Evolutionary conservation across 2,888 invertebrate species (phyloP), one percentile per base, ranked within the genome.

Genomic region (Perizoma affinitatum): DNA sequence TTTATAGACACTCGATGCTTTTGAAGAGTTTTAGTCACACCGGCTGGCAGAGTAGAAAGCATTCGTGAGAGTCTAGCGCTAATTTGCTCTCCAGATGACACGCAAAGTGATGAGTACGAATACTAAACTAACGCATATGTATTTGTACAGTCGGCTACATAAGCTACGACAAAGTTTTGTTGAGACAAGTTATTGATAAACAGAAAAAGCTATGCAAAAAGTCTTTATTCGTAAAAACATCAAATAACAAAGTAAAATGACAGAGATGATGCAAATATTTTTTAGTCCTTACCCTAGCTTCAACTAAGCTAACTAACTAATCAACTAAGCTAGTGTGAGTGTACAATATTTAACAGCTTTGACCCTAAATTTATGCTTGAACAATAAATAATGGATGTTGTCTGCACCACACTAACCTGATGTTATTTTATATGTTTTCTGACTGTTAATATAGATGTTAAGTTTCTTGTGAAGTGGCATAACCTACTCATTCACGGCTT

Each of bases 81-180:
- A 69, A 68, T 66, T 66, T 56, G 60, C 54, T 68, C 64, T 61
- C 42, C 42, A 56, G 51, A 36, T 65, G 63, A 66, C 67, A 64
- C 61, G 66, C 59, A 47, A 68, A 64, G 61, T 60, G 59, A 35
- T 58, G 53, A 55, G 61, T 62, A 51, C 45, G 42, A 22, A 22
- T 22, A 22, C 22, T 22, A 22, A 2, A 22, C 22, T 22, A 22
- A 22, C 22, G 42, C 41, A 36, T n/a, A n/a, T 36, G 36, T 34
- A n/a, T 33, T 22, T 22, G 40, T 38, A 53, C 36, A 22, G 40
- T 7, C 9, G 38, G 33, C 22, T 22, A 8, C 9, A 49, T 40
- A 49, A 40, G 5, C 5, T 11, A 22, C 5, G 22, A 22, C 22
- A 22, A 22, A 22, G 22, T 22, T 22, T 22, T 22, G 22, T 22